A percentile compares a stretch with the other conserved stretches of the same genome.
These are phyloP conservation scores for Carterocephalus palaemon DNA, from an alignment of 2,888 invertebrate genomes.

Conservation along the genomic window DNA sequence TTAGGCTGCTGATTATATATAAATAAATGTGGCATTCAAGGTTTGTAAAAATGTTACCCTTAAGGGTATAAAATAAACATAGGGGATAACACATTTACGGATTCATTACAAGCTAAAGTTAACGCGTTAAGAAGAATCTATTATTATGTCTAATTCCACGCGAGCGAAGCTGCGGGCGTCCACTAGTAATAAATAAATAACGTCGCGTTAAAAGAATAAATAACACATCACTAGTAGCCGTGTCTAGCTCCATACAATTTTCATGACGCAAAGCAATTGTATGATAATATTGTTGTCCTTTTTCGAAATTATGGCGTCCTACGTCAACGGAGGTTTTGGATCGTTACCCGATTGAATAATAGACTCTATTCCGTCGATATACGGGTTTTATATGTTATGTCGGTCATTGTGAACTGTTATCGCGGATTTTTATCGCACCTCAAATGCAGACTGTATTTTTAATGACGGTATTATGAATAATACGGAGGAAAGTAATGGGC, in stretches of 20 bases:
- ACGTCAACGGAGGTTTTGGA: conserved; percentile 49
- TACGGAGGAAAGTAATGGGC: conserved; percentile 32
- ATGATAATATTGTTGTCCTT: conserved; percentile 68
- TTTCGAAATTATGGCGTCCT: conserved; percentile 60
- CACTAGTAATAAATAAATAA: conserved; percentile 2
- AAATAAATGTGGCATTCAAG: no score
- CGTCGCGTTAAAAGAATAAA: background rate
- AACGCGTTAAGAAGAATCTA: no score
- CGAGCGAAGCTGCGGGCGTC: no score
- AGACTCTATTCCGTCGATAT: conserved; percentile 21
- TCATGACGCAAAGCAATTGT: conserved; percentile 64
- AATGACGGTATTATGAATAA: conserved; percentile 32
- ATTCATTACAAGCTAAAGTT: no score
- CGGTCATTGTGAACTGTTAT: conserved; percentile 19
- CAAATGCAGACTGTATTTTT: conserved; percentile 35
- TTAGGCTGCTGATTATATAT: no score
- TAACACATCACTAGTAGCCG: conserved; percentile 31
- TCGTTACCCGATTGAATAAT: conserved; percentile 24
- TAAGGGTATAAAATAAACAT: no score
- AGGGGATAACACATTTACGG: no score
- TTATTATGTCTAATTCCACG: no score
- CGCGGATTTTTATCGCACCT: conserved; percentile 31
- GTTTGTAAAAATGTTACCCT: no score
- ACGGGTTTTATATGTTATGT: conserved; percentile 26
- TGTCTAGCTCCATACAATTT: conserved; percentile 35